phyloP scores from a whole-genome alignment of 2,888 invertebrate species.

The Drosophila cracens region DNA sequence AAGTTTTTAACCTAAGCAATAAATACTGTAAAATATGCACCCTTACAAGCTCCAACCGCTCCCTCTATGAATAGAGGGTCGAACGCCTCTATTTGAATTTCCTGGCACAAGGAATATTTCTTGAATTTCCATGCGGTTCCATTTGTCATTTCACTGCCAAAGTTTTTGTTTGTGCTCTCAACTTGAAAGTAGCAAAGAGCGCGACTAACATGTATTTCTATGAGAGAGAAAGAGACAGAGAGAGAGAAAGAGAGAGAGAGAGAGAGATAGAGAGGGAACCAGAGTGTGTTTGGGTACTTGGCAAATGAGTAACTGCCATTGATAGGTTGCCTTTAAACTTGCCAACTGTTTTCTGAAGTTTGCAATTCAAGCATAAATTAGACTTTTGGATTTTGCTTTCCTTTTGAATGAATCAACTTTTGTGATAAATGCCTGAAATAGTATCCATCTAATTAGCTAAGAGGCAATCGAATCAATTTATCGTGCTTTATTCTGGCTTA shows the following conservation, averaged over 20 bases:
- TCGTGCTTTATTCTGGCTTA: slow-evolving; percentile 46
- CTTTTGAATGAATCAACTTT: slow-evolving; percentile 29
- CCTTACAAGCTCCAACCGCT: slow-evolving; percentile 9
- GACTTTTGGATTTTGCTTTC: slow-evolving; percentile 9
- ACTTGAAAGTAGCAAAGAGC: slow-evolving; percentile 37
- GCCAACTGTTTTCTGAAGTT: slow-evolving; percentile 39
- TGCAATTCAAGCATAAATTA: slow-evolving; percentile 32
- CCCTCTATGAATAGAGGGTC: slow-evolving; percentile 7
- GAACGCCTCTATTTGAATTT: slow-evolving; percentile 49
- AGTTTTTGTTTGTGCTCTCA: slow-evolving; percentile 64
- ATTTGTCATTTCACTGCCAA: slow-evolving; percentile 80
- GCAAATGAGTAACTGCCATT: slow-evolving; percentile 57
- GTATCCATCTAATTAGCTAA: slow-evolving; percentile 44
- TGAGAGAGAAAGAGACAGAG: not conserved
- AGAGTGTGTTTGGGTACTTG: slow-evolving; percentile 25
- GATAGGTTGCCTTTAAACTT: slow-evolving; percentile 61
- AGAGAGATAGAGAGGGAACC: not conserved
- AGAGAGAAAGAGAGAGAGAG: not conserved
- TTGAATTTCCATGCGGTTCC: slow-evolving; percentile 68
- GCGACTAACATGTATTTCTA: not conserved
- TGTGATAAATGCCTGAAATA: slow-evolving; percentile 43
- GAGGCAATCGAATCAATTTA: slow-evolving; percentile 34
- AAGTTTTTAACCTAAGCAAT: slow-evolving; percentile 75
- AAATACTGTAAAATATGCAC: slow-evolving; percentile 79
- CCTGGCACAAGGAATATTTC: slow-evolving; percentile 60